Percentiles rank a stretch among this genome's conserved stretches.
Conservation (phyloP, 2,797 vertebrate genomes). For the Acanthis flammea region DNA sequence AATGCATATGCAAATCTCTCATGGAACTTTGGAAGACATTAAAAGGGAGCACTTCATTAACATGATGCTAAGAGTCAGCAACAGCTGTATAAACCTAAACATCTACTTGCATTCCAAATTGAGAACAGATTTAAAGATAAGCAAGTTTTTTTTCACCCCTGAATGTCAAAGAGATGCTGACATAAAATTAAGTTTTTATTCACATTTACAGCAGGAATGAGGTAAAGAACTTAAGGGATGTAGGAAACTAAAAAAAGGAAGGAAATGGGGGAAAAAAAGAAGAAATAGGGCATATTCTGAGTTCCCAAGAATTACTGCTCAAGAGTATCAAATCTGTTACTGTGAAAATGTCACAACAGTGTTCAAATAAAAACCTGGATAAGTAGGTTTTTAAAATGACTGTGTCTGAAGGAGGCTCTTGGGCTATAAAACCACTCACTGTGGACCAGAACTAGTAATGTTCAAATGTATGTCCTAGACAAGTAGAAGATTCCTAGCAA, state of each 20-base stretch:
- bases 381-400: not conserved
- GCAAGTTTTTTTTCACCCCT: not conserved
- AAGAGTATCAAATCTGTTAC: not conserved
- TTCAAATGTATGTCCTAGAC: not conserved
- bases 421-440: not conserved
- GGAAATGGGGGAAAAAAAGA: accelerated
- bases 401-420: not conserved
- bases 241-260: not conserved
- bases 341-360: not conserved
- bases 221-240: not conserved
- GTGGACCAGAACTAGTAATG: not conserved
- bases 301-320: not conserved
- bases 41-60: not conserved
- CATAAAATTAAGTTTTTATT: not conserved
- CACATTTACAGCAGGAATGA: not conserved
- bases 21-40: not conserved
- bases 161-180: not conserved
- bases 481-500: not conserved
- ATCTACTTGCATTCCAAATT: not conserved
- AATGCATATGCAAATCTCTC: not conserved
- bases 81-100: not conserved
- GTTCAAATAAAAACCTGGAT: not conserved
- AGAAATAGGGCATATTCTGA: not conserved
- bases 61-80: not conserved
- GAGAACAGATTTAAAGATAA: not conserved